phyloP scores from a whole-genome alignment of 2,888 invertebrate genomes.

The Bombylius major region DNA sequence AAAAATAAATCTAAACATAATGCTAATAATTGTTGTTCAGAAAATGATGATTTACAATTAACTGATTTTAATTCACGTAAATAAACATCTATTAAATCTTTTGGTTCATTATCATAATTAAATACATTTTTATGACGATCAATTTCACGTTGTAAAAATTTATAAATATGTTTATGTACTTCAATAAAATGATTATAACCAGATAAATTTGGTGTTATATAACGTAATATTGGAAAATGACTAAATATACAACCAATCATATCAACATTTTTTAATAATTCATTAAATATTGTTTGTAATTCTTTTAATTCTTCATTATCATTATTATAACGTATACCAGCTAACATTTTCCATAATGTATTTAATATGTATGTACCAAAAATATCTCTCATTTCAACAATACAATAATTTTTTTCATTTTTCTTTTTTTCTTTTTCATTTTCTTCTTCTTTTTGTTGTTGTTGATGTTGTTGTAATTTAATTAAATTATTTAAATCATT shows the following conservation, averaged over 20 bases:
- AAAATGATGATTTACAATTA: slow-evolving; percentile 42
- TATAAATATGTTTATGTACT: slow-evolving; percentile 58
- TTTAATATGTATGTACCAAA: slow-evolving; percentile 69
- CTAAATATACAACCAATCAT: slow-evolving; percentile 73
- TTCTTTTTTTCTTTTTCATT: slow-evolving; percentile 18
- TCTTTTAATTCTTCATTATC: slow-evolving; percentile 55
- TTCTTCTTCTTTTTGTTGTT: slow-evolving; percentile 12
- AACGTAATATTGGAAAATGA: slow-evolving; percentile 60
- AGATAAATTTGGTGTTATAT: slow-evolving; percentile 59
- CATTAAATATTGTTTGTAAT: slow-evolving; percentile 54
- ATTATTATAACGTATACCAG: slow-evolving; percentile 57
- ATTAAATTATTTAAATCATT: slow-evolving; percentile 36
- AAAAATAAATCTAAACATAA: slow-evolving; percentile 77
- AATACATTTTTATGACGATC: slow-evolving; percentile 53
- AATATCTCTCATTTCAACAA: slow-evolving; percentile 56
- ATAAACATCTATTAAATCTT: slow-evolving; percentile 75
- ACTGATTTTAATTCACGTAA: slow-evolving; percentile 51
- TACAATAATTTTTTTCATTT: slow-evolving; percentile 29
- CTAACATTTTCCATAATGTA: slow-evolving; percentile 73
- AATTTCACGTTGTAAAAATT: slow-evolving; percentile 57
- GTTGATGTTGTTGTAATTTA: not conserved
- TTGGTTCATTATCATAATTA: slow-evolving; percentile 45
- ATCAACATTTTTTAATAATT: slow-evolving; percentile 59
- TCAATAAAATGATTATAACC: slow-evolving; percentile 63
- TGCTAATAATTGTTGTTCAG: slow-evolving; percentile 63